phyloP scores from a whole-genome alignment of 2,113 vertebrate genomes.

The Felis catus region F.catus_Fca126_mat1.0 CM031416.1:93559001-93559500 shows the following conservation, averaged over 20 bases:
- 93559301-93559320: neutral
- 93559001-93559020: neutral
- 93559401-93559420: constrained; percentile 38
- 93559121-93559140: neutral
- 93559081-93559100: neutral
- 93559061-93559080: neutral
- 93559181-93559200: neutral
- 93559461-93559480: neutral
- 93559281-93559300: neutral
- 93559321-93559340: neutral
- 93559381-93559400: neutral
- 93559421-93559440: neutral
- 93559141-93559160: neutral
- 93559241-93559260: neutral
- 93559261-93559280: neutral
- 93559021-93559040: neutral
- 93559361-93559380: neutral
- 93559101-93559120: neutral
- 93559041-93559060: neutral
- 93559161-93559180: neutral
- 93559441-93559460: neutral
- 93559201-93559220: neutral
- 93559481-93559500: neutral
- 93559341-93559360: neutral
- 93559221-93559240: neutral